Conservation (phyloP, 2,888 invertebrate genomes). For the Drosophila buzzatii region DNA sequence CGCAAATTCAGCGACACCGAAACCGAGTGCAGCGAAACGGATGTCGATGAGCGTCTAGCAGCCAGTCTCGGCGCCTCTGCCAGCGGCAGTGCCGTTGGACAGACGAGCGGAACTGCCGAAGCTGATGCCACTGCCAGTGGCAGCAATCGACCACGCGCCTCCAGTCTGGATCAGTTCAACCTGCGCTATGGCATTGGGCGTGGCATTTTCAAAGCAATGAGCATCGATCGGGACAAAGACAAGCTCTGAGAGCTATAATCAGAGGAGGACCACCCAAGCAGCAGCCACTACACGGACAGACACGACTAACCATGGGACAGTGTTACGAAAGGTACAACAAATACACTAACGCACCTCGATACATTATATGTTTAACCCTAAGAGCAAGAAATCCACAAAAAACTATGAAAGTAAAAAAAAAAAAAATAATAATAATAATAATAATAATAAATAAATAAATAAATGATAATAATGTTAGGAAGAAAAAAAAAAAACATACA, state of each 20-base stretch:
- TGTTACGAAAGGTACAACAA: constrained; percentile 59
- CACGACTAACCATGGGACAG: constrained; percentile 55
- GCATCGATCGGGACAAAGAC: constrained; percentile 85
- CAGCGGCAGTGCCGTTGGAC: neutral
- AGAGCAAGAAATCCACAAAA: neutral
- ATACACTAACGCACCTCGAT: constrained; percentile 21
- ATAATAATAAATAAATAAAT: too few species aligned
- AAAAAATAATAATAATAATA: neutral
- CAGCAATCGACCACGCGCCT: constrained; percentile 81
- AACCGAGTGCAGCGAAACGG: constrained; percentile 83
- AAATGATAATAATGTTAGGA: neutral
- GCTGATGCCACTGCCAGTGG: constrained; percentile 46
- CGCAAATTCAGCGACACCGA: constrained; percentile 84
- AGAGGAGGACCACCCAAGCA: constrained; percentile 19
- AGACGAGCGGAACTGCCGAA: neutral
- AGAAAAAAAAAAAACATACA: neutral
- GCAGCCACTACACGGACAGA: constrained; percentile 15
- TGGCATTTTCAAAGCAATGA: constrained; percentile 85
- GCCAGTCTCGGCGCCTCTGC: neutral
- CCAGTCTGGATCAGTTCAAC: constrained; percentile 85
- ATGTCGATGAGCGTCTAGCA: constrained; percentile 68
- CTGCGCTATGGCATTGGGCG: constrained; percentile 81
- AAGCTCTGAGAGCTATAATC: constrained; percentile 84
- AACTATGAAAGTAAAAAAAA: neutral
- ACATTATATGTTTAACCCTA: constrained; percentile 12